Conservation (phyloP, 2,113 vertebrate species). For the Hemicordylus capensis region DNA sequence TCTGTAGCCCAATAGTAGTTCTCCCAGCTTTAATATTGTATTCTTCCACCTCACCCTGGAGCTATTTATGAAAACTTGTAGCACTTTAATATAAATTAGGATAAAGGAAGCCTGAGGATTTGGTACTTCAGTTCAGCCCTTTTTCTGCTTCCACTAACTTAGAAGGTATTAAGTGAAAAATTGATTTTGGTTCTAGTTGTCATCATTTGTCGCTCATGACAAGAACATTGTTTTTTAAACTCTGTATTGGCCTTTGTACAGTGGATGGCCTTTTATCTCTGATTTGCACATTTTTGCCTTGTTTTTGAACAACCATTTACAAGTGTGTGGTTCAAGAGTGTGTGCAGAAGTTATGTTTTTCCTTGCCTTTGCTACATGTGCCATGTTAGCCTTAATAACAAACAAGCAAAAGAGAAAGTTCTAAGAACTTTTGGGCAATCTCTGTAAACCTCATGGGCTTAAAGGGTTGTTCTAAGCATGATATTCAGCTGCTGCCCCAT, state of each 20-base stretch:
- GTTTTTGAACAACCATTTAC: neutral
- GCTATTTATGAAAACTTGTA: accelerated
- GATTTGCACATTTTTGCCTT: neutral
- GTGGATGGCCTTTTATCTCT: neutral
- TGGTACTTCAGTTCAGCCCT: neutral
- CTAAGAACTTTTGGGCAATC: neutral
- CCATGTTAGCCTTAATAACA: neutral
- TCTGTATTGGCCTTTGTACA: neutral
- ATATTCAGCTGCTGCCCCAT: neutral
- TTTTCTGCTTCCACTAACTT: neutral
- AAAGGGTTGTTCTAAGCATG: neutral
- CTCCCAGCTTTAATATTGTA: neutral
- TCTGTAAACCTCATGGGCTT: neutral
- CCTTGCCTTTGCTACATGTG: neutral
- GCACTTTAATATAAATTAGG: neutral
- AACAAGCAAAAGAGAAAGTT: neutral
- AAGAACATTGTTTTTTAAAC: neutral
- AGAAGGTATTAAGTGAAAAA: neutral
- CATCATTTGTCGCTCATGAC: neutral
- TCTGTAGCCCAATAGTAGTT: neutral
- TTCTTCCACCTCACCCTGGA: neutral
- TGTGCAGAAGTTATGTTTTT: accelerated
- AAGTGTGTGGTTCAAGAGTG: neutral
- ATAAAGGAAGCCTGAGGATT: neutral
- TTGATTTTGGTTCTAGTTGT: neutral